A percentile compares a stretch with the other conserved stretches of the same genome.
phyloP scores from a whole-genome alignment of 1,140 invertebrate species.

The Protaetia brevitarsis region DNA sequence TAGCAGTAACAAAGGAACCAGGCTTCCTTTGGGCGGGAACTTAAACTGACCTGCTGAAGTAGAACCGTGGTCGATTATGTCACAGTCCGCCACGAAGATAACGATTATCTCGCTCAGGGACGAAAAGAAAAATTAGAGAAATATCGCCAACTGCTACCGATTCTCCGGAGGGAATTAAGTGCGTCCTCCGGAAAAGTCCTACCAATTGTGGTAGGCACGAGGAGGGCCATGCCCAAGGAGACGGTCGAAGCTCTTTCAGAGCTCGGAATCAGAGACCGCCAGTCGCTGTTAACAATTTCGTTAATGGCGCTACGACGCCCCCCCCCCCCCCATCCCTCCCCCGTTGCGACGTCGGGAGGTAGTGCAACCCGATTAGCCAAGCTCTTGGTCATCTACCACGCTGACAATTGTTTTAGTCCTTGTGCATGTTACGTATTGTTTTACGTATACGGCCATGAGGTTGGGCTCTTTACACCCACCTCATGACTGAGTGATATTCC shows the following conservation, averaged over 20 bases:
- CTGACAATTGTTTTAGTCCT: not conserved
- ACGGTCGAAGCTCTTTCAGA: constrained; percentile 30
- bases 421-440: constrained; percentile 12
- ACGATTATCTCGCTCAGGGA: constrained; percentile 30
- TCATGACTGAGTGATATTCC: not conserved
- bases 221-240: constrained; percentile 40
- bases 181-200: constrained; percentile 30
- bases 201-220: constrained; percentile 41
- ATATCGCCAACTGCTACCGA: constrained; percentile 32
- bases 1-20: constrained; percentile 29
- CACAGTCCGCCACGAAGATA: constrained; percentile 44
- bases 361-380: no score
- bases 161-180: constrained; percentile 25
- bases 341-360: no score
- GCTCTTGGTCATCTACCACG: constrained; percentile 1
- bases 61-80: constrained; percentile 39
- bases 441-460: not conserved
- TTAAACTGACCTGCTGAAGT: constrained; percentile 36
- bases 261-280: constrained; percentile 31
- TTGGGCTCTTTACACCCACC: not conserved
- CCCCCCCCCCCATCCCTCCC: no score
- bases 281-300: constrained; percentile 36
- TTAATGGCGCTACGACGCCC: constrained; percentile 39
- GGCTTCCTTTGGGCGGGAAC: constrained; percentile 23
- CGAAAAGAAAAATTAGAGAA: constrained; percentile 29